These are phyloP conservation scores for Bombus picipes DNA, from an alignment of 1,140 invertebrate species.

Conservation along the genomic window DNA sequence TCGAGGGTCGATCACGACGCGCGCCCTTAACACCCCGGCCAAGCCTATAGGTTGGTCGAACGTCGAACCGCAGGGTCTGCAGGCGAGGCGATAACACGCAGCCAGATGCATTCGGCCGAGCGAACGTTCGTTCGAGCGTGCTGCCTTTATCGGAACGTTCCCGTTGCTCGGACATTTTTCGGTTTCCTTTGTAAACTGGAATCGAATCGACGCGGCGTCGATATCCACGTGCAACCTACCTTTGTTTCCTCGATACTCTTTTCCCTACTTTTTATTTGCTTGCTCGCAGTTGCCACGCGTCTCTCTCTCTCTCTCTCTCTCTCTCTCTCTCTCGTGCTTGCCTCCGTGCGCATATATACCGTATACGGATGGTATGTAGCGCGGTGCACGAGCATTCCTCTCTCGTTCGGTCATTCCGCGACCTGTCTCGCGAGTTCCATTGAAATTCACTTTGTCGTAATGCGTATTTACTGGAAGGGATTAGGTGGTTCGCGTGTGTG, in stretches of 20 bases:
- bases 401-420: background rate
- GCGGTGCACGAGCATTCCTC: background rate
- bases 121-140: slow-evolving; percentile 17
- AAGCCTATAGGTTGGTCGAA: slow-evolving; percentile 1
- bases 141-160: slow-evolving; percentile 34
- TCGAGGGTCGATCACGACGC: slow-evolving; percentile 6
- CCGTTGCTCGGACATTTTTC: slow-evolving; percentile 45
- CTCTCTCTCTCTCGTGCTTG: background rate
- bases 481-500: background rate
- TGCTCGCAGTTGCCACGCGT: background rate
- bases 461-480: slow-evolving; percentile 16
- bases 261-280: background rate
- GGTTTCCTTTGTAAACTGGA: slow-evolving; percentile 39
- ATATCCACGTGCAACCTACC: background rate
- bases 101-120: slow-evolving; percentile 31
- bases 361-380: background rate
- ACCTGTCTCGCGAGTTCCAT: background rate
- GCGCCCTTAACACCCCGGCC: slow-evolving; percentile 33
- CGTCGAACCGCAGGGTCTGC: slow-evolving; percentile 35
- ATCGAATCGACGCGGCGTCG: slow-evolving; percentile 23
- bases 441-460: slow-evolving; percentile 26
- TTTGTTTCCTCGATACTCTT: slow-evolving; percentile 9
- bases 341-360: background rate
- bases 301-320: background rate
- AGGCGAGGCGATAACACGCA: slow-evolving; percentile 38